Conservation (phyloP, 1,140 invertebrate genomes). For the Pseudoatta argentina region DNA sequence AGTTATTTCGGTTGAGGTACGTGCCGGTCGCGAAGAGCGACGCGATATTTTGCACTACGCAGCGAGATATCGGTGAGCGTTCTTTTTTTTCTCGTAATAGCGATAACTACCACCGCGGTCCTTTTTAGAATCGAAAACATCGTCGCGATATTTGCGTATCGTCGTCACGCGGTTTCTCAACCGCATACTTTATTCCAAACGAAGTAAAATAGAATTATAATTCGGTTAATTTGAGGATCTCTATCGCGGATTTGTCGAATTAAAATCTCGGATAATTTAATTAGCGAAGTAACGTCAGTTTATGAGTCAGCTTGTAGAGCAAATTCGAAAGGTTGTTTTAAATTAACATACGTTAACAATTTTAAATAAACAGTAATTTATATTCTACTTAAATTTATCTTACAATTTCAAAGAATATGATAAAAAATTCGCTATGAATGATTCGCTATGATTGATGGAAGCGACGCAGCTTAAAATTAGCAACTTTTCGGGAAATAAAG, state of each 20-base stretch:
- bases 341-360: not conserved
- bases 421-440: no score
- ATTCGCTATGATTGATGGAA: no score
- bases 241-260: not conserved
- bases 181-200: not conserved
- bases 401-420: not conserved
- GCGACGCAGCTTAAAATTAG: no score
- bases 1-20: constrained; percentile 16
- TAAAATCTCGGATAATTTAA: not conserved
- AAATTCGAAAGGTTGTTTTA: not conserved
- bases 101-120: not conserved
- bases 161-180: not conserved
- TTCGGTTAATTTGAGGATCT: not conserved
- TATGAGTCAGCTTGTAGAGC: not conserved
- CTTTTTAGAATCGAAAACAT: not conserved
- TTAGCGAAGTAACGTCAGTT: not conserved
- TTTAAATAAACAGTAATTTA: constrained; percentile 8
- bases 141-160: not conserved
- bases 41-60: not conserved
- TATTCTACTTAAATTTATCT: not conserved
- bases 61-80: not conserved
- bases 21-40: not conserved
- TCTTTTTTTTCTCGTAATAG: not conserved
- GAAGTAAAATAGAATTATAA: not conserved
- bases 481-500: no score